Evolutionary conservation across 2,113 vertebrate genomes (phyloP).

Genomic region (Myotis brandtii): DNA sequence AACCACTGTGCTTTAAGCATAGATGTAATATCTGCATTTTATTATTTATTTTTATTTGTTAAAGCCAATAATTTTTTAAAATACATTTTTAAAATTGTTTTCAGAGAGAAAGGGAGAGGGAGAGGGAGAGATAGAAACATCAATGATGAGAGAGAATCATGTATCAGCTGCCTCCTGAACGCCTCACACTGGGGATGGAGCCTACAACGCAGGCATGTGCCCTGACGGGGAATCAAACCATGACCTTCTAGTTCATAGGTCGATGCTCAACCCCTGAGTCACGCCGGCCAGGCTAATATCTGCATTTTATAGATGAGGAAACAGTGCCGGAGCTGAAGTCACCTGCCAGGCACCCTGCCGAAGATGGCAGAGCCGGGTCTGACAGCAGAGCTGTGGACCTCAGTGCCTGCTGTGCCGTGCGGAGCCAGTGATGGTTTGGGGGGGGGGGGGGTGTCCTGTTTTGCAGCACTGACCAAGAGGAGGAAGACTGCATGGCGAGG

Average conservation of each 20-base stretch:
- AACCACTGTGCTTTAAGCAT: neutral
- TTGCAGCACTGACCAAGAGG: constrained; percentile 80
- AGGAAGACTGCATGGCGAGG: constrained; percentile 52
- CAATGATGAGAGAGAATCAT: too few relatives aligned
- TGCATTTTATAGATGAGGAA: constrained; percentile 28
- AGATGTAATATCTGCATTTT: neutral
- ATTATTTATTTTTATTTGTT: too few relatives aligned
- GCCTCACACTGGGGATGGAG: too few relatives aligned
- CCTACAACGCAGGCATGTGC: too few relatives aligned
- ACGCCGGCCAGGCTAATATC: neutral
- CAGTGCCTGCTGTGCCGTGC: neutral
- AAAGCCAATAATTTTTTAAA: too few relatives aligned
- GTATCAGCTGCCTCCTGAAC: too few relatives aligned
- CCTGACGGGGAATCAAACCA: too few relatives aligned
- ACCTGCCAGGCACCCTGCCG: neutral
- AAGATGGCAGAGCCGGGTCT: constrained; percentile 7
- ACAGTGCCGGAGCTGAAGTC: neutral
- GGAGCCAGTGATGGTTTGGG: neutral
- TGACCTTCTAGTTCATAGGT: too few relatives aligned
- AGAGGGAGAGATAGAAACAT: too few relatives aligned
- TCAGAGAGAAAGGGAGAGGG: too few relatives aligned
- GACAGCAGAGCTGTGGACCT: neutral
- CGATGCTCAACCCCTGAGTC: too few relatives aligned
- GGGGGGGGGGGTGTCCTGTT: neutral
- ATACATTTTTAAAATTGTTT: too few relatives aligned